Conservation (phyloP, 2,113 vertebrate species). For the Morone chrysops region DNA sequence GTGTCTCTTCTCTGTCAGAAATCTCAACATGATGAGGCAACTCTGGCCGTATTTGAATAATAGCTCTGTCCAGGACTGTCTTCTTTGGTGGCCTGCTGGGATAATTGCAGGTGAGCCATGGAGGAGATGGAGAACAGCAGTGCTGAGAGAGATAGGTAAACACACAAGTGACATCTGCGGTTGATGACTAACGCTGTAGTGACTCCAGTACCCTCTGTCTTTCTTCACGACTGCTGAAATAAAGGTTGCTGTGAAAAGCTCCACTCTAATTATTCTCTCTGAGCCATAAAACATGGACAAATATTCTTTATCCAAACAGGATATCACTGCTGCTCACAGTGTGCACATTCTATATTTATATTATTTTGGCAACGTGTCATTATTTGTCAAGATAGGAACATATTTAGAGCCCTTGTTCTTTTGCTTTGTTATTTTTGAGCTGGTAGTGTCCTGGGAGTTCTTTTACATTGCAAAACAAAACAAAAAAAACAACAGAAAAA, state of each 20-base stretch:
- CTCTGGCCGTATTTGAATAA: constrained; percentile 46
- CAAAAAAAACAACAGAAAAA: background rate
- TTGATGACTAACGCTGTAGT: constrained; percentile 71
- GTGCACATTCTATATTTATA: background rate
- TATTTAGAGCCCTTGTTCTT: background rate
- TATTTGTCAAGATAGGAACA: background rate
- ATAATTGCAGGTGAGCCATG: constrained; percentile 65
- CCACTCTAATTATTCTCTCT: constrained; percentile 22
- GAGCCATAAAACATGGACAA: constrained; percentile 20
- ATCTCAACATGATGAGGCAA: constrained; percentile 19
- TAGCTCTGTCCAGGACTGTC: constrained; percentile 27
- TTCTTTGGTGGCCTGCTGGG: constrained; percentile 40
- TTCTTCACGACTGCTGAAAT: constrained; percentile 12
- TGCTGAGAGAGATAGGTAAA: constrained; percentile 54
- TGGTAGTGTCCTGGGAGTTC: constrained; percentile 22
- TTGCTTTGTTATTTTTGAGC: constrained; percentile 25
- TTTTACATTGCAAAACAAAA: background rate
- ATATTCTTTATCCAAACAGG: constrained; percentile 15
- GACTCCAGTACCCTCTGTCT: constrained; percentile 23
- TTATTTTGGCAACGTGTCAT: background rate
- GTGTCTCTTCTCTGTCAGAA: constrained; percentile 4
- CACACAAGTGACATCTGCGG: constrained; percentile 60
- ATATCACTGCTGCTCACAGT: background rate
- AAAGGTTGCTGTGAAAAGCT: constrained; percentile 15
- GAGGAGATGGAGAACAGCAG: constrained; percentile 51